Evolutionary conservation across 2,888 invertebrate genomes (phyloP).

Genomic region (Aelia acuminata): DNA sequence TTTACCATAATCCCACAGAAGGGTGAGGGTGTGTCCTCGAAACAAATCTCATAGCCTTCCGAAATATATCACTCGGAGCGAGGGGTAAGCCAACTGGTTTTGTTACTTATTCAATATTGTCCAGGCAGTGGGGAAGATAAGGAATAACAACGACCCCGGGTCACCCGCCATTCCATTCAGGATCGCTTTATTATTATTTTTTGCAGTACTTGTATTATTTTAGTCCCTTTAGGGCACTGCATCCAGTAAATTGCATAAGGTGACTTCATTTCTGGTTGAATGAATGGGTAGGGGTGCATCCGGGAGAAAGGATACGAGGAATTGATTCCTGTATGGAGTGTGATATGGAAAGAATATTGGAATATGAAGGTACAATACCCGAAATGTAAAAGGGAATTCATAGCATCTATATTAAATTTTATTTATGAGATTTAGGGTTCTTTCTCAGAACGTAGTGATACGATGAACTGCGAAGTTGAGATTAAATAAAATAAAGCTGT

Average conservation of each 20-base stretch:
- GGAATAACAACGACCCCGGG: constrained; percentile 50
- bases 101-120: constrained; percentile 57
- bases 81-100: constrained; percentile 22
- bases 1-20: constrained; percentile 35
- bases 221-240: background rate
- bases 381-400: constrained; percentile 7
- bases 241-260: background rate
- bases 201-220: background rate
- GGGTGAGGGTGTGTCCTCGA: constrained; percentile 27
- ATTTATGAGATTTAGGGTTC: background rate
- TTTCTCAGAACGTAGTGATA: background rate
- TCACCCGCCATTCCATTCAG: background rate
- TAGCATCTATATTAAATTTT: background rate
- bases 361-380: background rate
- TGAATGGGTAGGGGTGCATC: constrained; percentile 22
- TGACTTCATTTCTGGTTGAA: background rate
- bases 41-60: constrained; percentile 39
- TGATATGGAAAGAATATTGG: constrained; percentile 26
- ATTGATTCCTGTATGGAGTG: background rate
- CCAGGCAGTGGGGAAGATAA: constrained; percentile 53
- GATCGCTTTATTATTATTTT: background rate
- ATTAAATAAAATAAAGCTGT: background rate
- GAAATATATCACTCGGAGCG: constrained; percentile 10
- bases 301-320: constrained; percentile 22
- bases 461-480: background rate